A percentile compares a stretch with the other conserved stretches of the same genome.
phyloP scores from a whole-genome alignment of 2,888 invertebrate species.

The Barypeithes pellucidus region DNA sequence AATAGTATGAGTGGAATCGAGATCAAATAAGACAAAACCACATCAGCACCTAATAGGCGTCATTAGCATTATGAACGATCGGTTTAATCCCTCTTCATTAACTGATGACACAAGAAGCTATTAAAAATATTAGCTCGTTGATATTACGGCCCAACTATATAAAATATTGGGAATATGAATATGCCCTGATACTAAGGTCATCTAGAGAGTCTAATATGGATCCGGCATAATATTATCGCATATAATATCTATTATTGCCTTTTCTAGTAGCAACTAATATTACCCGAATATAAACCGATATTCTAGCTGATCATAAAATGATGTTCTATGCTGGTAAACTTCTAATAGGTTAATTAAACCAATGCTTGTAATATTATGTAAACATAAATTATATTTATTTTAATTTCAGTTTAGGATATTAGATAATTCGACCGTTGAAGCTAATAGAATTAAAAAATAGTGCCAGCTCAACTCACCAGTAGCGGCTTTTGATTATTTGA shows the following conservation, averaged over 20 bases:
- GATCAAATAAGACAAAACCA: too few relatives aligned
- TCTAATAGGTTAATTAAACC: constrained; percentile 22
- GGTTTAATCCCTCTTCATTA: too few relatives aligned
- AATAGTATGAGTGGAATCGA: too few relatives aligned
- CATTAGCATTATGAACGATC: too few relatives aligned
- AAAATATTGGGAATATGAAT: not conserved
- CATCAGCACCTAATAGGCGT: too few relatives aligned
- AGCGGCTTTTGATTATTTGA: too few relatives aligned
- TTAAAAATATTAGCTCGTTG: too few relatives aligned
- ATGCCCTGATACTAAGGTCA: constrained; percentile 3
- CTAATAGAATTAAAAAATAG: too few relatives aligned
- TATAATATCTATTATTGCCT: constrained; percentile 41
- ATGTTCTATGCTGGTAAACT: constrained; percentile 16
- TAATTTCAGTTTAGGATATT: not conserved
- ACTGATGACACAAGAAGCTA: too few relatives aligned
- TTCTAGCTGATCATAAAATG: constrained; percentile 21
- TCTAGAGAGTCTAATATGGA: constrained; percentile 13
- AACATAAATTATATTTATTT: constrained; percentile 20
- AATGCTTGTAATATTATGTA: not conserved
- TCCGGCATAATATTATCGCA: constrained; percentile 24
- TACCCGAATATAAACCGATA: constrained; percentile 37
- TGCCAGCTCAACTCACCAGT: too few relatives aligned
- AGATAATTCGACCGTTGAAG: too few relatives aligned
- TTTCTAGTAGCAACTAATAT: constrained; percentile 34
- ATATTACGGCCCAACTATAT: not conserved